Evolutionary conservation across 2,113 vertebrate genomes (phyloP).

Genomic region (Sus scrofa): T2T-Sscrofa CM000818.6:128674501-128675000

Average conservation of each 20-base stretch:
- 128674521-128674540: constrained; percentile 83
- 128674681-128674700: constrained; percentile 57
- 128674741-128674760: accelerated
- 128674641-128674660: constrained; percentile 74
- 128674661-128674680: constrained; percentile 62
- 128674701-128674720: constrained; percentile 20
- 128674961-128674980: neutral
- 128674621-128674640: neutral
- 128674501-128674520: constrained; percentile 79
- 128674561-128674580: constrained; percentile 52
- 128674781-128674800: accelerated
- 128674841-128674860: neutral
- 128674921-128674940: accelerated
- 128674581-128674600: constrained; percentile 73
- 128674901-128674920: neutral
- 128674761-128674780: neutral
- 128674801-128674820: neutral
- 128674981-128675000: accelerated
- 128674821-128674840: accelerated
- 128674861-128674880: neutral
- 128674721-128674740: constrained; percentile 26
- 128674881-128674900: neutral
- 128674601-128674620: constrained; percentile 78
- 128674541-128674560: constrained; percentile 76
- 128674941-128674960: accelerated